Percentiles rank a stretch among this genome's conserved stretches.
Evolutionary conservation across 2,797 vertebrate species (phyloP).

Genomic region (Pitangus sulphuratus): DNA sequence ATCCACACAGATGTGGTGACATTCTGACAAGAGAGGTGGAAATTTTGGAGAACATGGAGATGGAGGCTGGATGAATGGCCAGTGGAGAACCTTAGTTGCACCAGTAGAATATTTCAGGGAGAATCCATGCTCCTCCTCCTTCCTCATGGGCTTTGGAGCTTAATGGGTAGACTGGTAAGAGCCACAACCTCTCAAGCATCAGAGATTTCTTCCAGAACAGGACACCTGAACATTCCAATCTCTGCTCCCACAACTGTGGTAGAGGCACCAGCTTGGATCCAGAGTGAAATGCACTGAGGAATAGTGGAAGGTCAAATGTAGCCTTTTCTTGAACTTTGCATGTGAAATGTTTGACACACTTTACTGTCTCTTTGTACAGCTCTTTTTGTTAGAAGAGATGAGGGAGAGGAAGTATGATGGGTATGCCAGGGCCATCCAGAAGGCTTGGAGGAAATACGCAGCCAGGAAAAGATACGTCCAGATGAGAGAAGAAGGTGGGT

Average conservation of each 20-base stretch:
- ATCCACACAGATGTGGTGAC: neutral
- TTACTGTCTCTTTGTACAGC: slow-evolving; percentile 71
- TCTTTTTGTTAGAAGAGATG: slow-evolving; percentile 96
- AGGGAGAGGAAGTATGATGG: slow-evolving; percentile 96
- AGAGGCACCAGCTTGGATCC: neutral
- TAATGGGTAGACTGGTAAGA: neutral
- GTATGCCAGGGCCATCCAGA: slow-evolving; percentile 94
- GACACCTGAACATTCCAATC: neutral
- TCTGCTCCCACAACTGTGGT: neutral
- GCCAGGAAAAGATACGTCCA: slow-evolving; percentile 96
- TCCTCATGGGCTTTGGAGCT: neutral
- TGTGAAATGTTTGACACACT: neutral
- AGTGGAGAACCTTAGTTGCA: neutral
- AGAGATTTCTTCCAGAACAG: neutral
- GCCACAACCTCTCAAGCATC: neutral
- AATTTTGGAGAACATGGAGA: neutral
- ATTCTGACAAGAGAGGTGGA: neutral
- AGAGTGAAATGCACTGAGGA: neutral
- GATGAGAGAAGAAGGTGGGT: slow-evolving; percentile 96
- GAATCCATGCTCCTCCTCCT: neutral
- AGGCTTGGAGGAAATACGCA: slow-evolving; percentile 90
- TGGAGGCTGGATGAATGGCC: neutral
- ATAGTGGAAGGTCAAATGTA: neutral
- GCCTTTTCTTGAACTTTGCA: neutral
- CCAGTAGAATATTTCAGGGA: neutral